Evolutionary conservation across 35 echinoderm and acorn worm genomes (phyloP).

Genomic region (Apostichopus californicus): DNA sequence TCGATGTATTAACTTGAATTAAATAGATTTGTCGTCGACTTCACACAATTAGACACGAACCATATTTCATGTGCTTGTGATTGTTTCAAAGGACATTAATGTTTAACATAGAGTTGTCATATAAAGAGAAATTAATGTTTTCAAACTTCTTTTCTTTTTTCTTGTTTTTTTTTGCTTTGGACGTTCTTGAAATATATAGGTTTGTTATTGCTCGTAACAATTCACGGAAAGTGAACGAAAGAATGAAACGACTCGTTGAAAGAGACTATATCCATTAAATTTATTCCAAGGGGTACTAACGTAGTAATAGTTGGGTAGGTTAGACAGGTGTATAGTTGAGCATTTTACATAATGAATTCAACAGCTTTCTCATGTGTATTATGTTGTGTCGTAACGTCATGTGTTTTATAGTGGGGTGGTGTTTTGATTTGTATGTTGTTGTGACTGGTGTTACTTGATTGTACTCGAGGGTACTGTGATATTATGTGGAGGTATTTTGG

Average conservation of each 20-base stretch:
- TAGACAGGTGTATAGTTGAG: no score
- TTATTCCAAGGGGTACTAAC: neutral
- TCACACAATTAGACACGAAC: neutral
- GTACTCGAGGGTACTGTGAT: no score
- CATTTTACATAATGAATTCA: no score
- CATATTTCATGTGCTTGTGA: conserved; percentile 3
- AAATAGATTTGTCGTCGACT: neutral
- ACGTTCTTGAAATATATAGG: neutral
- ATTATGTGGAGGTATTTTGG: no score
- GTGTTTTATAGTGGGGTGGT: no score
- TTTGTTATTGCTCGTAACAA: neutral
- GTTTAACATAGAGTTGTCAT: neutral
- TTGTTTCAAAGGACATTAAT: neutral
- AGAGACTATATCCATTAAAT: neutral
- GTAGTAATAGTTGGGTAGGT: no score
- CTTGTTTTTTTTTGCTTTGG: neutral
- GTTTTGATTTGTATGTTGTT: no score
- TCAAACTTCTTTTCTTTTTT: neutral
- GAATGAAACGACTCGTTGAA: neutral
- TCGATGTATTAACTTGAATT: neutral
- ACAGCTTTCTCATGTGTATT: no score
- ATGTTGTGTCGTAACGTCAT: no score
- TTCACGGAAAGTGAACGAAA: neutral
- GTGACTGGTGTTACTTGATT: no score
- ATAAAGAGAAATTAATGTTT: neutral